Conservation (phyloP, 2,888 invertebrate genomes). For the Melinopterus prodromus region DNA sequence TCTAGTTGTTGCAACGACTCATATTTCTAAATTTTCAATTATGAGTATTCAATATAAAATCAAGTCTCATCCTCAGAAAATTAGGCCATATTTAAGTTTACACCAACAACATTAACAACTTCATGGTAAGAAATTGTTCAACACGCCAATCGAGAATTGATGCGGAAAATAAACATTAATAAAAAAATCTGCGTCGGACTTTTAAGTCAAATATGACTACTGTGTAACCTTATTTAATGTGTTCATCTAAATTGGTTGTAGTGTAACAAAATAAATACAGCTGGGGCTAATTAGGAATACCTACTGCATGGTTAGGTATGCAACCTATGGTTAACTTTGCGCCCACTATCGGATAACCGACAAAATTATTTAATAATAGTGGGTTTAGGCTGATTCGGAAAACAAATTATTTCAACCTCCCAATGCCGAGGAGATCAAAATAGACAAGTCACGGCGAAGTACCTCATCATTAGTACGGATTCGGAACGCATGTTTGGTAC, state of each 20-base stretch:
- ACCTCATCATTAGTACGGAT: constrained; percentile 57
- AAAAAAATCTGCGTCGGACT: no score
- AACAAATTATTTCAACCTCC: constrained; percentile 45
- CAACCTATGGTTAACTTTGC: background rate
- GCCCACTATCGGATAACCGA: background rate
- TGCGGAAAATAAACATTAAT: no score
- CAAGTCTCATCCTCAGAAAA: no score
- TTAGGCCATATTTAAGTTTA: no score
- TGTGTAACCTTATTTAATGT: background rate
- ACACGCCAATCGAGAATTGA: no score
- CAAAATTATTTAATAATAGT: background rate
- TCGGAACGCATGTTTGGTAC: constrained; percentile 58
- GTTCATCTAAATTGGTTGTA: background rate
- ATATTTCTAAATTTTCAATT: no score
- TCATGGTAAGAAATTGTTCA: no score
- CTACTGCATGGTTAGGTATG: background rate
- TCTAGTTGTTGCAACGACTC: no score
- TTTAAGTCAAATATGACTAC: no score
- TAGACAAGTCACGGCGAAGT: constrained; percentile 52
- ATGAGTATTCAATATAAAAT: no score
- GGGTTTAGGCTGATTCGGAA: constrained; percentile 33
- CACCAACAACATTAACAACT: no score
- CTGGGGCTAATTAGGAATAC: background rate
- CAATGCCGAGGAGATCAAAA: constrained; percentile 44
- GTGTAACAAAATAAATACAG: background rate